Percentiles rank a stretch among this genome's conserved stretches.
Conservation (phyloP, 2,888 invertebrate genomes). For the Alsophila aescularia region DNA sequence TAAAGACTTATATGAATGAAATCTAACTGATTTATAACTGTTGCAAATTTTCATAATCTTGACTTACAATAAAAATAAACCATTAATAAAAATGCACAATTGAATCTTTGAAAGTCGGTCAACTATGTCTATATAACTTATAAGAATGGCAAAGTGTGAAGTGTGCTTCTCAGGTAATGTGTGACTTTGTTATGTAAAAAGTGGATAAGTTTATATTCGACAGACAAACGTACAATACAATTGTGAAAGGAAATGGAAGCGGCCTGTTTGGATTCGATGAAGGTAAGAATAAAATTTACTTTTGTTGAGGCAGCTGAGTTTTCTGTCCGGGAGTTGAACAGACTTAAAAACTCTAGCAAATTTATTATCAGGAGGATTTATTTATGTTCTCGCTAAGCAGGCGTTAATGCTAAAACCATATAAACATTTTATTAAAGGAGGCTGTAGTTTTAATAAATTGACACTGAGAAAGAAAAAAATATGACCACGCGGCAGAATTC, state of each 20-base stretch:
- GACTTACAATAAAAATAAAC: background rate
- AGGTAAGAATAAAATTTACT: constrained; percentile 52
- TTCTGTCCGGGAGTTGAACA: constrained; percentile 3
- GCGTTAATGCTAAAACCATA: too few relatives aligned
- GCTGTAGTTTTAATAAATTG: too few relatives aligned
- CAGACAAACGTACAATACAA: constrained; percentile 80
- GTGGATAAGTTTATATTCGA: constrained; percentile 78
- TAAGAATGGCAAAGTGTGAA: constrained; percentile 38
- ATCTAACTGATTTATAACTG: background rate
- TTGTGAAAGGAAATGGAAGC: constrained; percentile 78
- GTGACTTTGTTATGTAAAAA: constrained; percentile 76
- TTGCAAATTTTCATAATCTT: background rate
- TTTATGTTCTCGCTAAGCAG: too few relatives aligned
- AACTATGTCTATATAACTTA: background rate
- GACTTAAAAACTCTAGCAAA: background rate
- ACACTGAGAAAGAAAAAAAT: too few relatives aligned
- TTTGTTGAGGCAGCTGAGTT: background rate
- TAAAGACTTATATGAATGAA: background rate
- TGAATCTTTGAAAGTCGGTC: constrained; percentile 32
- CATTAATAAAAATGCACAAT: constrained; percentile 22
- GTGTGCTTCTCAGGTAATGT: constrained; percentile 49
- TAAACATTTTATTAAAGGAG: too few relatives aligned
- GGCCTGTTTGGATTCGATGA: constrained; percentile 72
- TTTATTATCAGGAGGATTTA: too few relatives aligned
- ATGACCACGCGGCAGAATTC: too few relatives aligned